Conservation (phyloP, 2,113 vertebrate genomes). For the Pachypanchax playfairii region DNA sequence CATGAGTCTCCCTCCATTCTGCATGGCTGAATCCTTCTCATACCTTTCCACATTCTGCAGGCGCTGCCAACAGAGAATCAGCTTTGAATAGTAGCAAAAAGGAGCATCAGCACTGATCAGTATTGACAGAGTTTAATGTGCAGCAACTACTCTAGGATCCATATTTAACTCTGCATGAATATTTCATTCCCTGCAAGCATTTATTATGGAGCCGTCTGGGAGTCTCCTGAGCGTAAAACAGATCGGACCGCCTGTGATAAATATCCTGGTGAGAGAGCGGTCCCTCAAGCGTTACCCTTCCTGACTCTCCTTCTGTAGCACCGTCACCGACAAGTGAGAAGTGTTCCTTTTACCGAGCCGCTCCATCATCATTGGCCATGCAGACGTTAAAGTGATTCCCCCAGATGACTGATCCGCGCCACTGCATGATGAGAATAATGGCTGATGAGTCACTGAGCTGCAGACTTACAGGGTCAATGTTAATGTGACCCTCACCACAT, state of each 20-base stretch:
- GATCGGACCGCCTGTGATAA: conserved; percentile 61
- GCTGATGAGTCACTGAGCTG: conserved; percentile 50
- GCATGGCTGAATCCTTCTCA: conserved; percentile 37
- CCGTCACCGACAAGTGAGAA: conserved; percentile 36
- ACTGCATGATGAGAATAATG: conserved; percentile 54
- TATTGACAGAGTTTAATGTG: conserved; percentile 69
- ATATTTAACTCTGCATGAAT: conserved; percentile 79
- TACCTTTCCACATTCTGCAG: conserved; percentile 29
- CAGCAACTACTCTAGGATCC: conserved; percentile 66
- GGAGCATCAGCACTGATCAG: conserved; percentile 67
- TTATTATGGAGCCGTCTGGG: conserved; percentile 70
- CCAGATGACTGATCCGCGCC: conserved; percentile 22
- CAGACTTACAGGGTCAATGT: conserved; percentile 61
- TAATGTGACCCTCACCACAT: conserved; percentile 51
- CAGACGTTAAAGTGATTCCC: conserved; percentile 41
- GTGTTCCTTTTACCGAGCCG: conserved; percentile 32
- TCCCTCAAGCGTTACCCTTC: conserved; percentile 46
- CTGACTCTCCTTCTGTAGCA: conserved; percentile 27
- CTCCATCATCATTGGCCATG: conserved; percentile 49
- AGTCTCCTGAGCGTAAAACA: conserved; percentile 64
- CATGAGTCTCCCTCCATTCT: conserved; percentile 27
- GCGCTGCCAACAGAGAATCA: conserved; percentile 2
- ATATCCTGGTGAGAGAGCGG: conserved; percentile 57
- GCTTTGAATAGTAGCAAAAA: conserved; percentile 25
- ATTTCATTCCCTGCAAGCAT: conserved; percentile 73